A percentile compares a stretch with the other conserved stretches of the same genome.
Conservation (phyloP, 1,140 invertebrate genomes). For the Eciton burchellii region DNA sequence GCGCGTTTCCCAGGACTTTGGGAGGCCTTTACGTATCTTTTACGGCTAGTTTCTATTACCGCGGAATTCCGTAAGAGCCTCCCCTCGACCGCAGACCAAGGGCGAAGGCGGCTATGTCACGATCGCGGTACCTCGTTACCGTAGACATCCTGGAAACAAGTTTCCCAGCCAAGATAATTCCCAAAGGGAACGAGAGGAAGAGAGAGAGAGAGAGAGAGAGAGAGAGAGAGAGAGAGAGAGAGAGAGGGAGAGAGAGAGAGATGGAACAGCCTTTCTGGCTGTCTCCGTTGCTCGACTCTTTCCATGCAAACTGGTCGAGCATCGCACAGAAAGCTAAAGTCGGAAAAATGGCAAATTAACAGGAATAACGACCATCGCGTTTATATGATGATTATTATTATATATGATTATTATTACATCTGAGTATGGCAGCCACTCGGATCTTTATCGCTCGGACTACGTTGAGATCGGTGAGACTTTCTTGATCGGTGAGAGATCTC, state of each 20-base stretch:
- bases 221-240: too few relatives aligned
- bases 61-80: conserved; percentile 62
- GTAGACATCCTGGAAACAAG: conserved; percentile 34
- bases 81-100: conserved; percentile 40
- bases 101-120: conserved; percentile 39
- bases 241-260: too few relatives aligned
- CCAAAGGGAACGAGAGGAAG: background rate
- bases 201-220: too few relatives aligned
- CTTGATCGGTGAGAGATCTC: too few relatives aligned
- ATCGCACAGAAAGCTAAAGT: conserved; percentile 9
- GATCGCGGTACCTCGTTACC: conserved; percentile 31
- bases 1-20: conserved; percentile 61
- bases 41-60: conserved; percentile 56
- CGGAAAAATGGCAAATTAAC: background rate
- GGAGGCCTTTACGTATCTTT: conserved; percentile 56
- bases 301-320: background rate
- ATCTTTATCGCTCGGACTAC: too few relatives aligned
- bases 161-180: conserved; percentile 22
- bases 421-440: too few relatives aligned
- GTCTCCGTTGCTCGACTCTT: background rate
- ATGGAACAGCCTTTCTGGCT: background rate
- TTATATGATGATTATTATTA: too few relatives aligned
- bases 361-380: background rate
- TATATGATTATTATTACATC: too few relatives aligned
- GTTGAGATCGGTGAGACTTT: too few relatives aligned